These are phyloP conservation scores for Tenthredo livida DNA, from an alignment of 2,888 invertebrate genomes.

Conservation along the genomic window DNA sequence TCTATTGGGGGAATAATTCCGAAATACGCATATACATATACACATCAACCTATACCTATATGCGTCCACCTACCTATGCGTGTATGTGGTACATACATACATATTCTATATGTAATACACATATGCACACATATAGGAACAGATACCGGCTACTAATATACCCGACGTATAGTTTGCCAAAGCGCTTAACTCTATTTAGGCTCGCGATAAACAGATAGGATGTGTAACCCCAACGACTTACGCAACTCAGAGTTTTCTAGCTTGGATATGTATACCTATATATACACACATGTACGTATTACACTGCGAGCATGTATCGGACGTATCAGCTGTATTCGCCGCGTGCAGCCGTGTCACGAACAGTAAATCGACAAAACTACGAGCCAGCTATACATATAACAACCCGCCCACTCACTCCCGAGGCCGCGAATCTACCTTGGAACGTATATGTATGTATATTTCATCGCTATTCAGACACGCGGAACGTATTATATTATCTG, in stretches of 20 bases:
- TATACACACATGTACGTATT: not conserved
- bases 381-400: not conserved
- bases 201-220: conserved; percentile 45
- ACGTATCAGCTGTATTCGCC: conserved; percentile 39
- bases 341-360: not conserved
- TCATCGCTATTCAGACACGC: not conserved
- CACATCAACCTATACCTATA: no score
- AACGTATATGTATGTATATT: not conserved
- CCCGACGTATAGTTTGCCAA: conserved; percentile 46
- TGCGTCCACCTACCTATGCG: no score
- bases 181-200: conserved; percentile 47
- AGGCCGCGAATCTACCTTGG: not conserved
- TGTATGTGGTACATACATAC: not conserved
- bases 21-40: not conserved
- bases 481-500: not conserved
- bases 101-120: not conserved
- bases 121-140: conserved; percentile 22
- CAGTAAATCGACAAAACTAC: not conserved
- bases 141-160: conserved; percentile 1
- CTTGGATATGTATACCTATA: not conserved
- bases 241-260: conserved; percentile 26
- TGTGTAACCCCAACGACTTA: conserved; percentile 29
- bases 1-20: not conserved
- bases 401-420: not conserved
- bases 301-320: no score